Evolutionary conservation across 2,888 invertebrate species (phyloP), one percentile per base, ranked within the genome.

Genomic region (Eupithecia pulchellata): DNA sequence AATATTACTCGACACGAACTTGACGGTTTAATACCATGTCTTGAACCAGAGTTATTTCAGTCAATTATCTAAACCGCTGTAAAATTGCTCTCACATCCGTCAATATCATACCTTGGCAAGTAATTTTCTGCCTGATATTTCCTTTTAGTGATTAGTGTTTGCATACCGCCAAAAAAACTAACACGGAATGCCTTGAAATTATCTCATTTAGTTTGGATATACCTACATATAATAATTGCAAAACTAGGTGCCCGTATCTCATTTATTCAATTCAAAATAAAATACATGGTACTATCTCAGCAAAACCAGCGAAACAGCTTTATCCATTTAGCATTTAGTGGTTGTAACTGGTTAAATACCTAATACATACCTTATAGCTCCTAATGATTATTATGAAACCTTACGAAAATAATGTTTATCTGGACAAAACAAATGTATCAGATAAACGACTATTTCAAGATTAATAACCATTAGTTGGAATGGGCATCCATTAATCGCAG

Each of bases 11-110:
- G 76, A 75, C 68, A 71, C 74, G 74, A 72, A 77, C 76, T 81
- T 83, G 83, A 85, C 85, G 82, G 81, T 82, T 80, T 83, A 83
- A 83, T 82, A 80, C 77, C 77, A 81, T 71, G 72, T 81, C 78
- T 82, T 77, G 78, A 81, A 80, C 81, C 79, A 83, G 80, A 79
- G 78, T 82, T 82, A 85, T 88, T 88, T 81, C 72, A 91, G 84
- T 89, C 84, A 88, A 88, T 90, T 87, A 87, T 75, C 75, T 81
- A 76, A 77, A 83, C 74, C 77, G 77, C 79, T 77, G 82, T 82
- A 78, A 85, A 85, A 85, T 86, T 81, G 79, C 79, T 73, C 76
- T 81, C 79, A 82, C 82, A 85, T 85, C 79, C 77, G 85, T 86
- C 84, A 83, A 68, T 79, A 69, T 76, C 72, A 70, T 76, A 72